Evolutionary conservation across 2,888 invertebrate species (phyloP).

Genomic region (Hydropsyche betteni): DNA sequence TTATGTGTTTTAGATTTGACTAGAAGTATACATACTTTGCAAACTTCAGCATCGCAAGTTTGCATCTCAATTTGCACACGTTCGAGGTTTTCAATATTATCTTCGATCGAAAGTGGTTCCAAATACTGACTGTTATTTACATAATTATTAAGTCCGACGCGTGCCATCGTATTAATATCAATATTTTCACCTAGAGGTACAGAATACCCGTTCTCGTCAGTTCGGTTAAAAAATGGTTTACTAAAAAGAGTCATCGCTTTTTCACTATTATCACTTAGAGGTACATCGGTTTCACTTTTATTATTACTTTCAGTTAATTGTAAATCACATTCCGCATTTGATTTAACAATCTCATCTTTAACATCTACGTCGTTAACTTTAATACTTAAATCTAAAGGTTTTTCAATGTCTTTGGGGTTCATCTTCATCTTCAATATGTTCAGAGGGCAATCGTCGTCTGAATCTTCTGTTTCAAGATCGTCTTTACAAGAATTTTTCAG

Average conservation of each 20-base stretch:
- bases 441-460: conserved; percentile 59
- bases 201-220: no score
- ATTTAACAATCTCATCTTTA: not conserved
- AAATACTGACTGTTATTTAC: not conserved
- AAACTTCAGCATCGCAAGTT: conserved; percentile 48
- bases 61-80: conserved; percentile 51
- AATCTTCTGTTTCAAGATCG: conserved; percentile 54
- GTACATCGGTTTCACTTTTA: conserved; percentile 16
- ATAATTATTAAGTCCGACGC: no score
- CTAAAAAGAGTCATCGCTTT: no score
- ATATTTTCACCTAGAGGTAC: no score
- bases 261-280: no score
- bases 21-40: conserved; percentile 51
- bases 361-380: not conserved
- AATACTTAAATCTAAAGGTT: conserved; percentile 37
- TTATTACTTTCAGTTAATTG: not conserved
- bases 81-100: conserved; percentile 50
- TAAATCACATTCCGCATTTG: not conserved
- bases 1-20: conserved; percentile 47
- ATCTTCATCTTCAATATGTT: conserved; percentile 51
- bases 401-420: conserved; percentile 21
- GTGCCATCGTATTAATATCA: no score
- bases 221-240: no score
- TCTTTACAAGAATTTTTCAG: conserved; percentile 28
- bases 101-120: conserved; percentile 48